A percentile compares a stretch with the other conserved stretches of the same genome.
phyloP scores from a whole-genome alignment of 2,113 vertebrate species.

The Saimiri boliviensis region DNA sequence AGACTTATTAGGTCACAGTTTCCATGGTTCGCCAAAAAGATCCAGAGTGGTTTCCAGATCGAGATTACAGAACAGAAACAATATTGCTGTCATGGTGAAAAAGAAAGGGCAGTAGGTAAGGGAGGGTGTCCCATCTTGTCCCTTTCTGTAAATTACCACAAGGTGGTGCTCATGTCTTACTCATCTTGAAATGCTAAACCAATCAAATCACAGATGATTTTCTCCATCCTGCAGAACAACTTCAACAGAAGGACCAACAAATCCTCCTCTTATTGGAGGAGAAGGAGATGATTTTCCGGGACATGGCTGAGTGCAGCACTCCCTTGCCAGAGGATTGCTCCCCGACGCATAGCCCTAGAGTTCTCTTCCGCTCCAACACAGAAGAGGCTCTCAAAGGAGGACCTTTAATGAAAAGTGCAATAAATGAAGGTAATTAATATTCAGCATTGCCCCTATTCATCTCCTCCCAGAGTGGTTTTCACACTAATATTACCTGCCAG shows the following conservation, averaged over 20 bases:
- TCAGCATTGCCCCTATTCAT: neutral
- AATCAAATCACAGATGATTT: neutral
- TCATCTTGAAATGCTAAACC: accelerated
- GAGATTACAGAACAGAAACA: neutral
- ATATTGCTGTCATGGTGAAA: neutral
- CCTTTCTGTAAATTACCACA: slow-evolving; percentile 61
- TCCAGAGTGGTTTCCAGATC: neutral
- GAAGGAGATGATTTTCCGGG: slow-evolving; percentile 93
- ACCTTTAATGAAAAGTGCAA: slow-evolving; percentile 92
- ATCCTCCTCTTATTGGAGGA: slow-evolving; percentile 93
- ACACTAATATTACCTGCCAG: neutral
- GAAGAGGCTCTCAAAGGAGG: slow-evolving; percentile 92
- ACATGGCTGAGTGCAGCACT: slow-evolving; percentile 89
- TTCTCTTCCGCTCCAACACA: slow-evolving; percentile 92
- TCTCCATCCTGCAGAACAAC: slow-evolving; percentile 86
- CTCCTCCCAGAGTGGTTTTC: neutral
- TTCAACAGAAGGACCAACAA: slow-evolving; percentile 95
- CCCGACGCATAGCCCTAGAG: slow-evolving; percentile 72
- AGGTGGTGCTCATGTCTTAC: slow-evolving; percentile 68
- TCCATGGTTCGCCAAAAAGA: neutral
- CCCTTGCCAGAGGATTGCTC: slow-evolving; percentile 81
- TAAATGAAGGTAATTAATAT: slow-evolving; percentile 90
- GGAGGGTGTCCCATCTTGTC: neutral
- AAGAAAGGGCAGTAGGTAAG: accelerated
- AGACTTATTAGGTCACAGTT: neutral